These are phyloP conservation scores for Lophius americanus DNA, from an alignment of 2,797 vertebrate species.

Conservation along the genomic window DNA sequence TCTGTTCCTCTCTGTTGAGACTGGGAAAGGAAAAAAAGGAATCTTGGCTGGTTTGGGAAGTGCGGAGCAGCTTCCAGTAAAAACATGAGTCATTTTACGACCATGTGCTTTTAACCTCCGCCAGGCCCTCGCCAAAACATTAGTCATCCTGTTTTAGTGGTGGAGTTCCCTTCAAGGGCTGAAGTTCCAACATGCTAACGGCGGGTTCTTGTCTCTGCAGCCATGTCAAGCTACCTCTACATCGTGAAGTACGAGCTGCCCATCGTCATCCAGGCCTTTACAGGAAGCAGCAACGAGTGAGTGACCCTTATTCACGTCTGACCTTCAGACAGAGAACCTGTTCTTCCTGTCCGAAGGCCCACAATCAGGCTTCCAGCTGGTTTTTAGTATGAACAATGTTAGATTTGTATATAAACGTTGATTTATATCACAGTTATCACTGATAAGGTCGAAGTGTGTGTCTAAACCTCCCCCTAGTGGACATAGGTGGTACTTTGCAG, in stretches of 20 bases:
- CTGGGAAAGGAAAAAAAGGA: background rate
- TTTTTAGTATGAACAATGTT: too few relatives aligned
- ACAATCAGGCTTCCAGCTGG: too few relatives aligned
- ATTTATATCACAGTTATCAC: too few relatives aligned
- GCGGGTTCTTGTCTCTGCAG: conserved; percentile 77
- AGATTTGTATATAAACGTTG: too few relatives aligned
- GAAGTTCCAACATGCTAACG: conserved; percentile 8
- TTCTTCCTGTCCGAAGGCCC: too few relatives aligned
- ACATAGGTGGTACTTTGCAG: too few relatives aligned
- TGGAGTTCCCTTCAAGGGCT: background rate
- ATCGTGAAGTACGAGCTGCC: conserved; percentile 99
- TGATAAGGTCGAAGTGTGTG: too few relatives aligned
- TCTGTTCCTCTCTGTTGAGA: conserved; percentile 13
- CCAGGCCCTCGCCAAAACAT: conserved; percentile 21
- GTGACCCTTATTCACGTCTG: conserved; percentile 49
- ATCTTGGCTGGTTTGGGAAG: conserved; percentile 22
- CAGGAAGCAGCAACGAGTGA: conserved; percentile 84
- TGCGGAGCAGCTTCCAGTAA: conserved; percentile 24
- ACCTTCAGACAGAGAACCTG: too few relatives aligned
- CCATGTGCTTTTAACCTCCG: background rate
- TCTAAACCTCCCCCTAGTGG: too few relatives aligned
- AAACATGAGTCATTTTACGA: conserved; percentile 30
- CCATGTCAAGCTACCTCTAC: conserved; percentile 99
- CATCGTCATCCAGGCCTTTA: conserved; percentile 91
- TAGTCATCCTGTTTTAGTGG: conserved; percentile 1